Percentiles rank a stretch among this genome's conserved stretches.
These are phyloP conservation scores for Abscondita cerata DNA, from an alignment of 2,888 invertebrate genomes.

Conservation along the genomic window DNA sequence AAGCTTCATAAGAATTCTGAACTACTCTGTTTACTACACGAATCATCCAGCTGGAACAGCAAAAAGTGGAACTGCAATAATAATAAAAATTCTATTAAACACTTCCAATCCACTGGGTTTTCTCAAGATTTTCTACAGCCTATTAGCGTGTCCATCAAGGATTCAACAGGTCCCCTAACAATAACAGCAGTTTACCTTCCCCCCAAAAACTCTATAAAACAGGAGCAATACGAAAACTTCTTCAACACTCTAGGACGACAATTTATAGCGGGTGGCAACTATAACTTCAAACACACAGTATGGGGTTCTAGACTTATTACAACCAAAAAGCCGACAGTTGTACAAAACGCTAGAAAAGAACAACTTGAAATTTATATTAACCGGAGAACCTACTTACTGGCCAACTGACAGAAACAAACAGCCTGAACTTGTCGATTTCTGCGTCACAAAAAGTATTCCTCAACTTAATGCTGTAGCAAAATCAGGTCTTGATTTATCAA, in stretches of 20 bases:
- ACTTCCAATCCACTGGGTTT: constrained; percentile 7
- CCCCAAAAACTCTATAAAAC: constrained; percentile 9
- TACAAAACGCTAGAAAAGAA: constrained; percentile 11
- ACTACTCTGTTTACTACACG: constrained; percentile 24
- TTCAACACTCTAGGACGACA: constrained; percentile 18
- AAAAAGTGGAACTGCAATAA: constrained; percentile 26
- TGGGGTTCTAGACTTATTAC: constrained; percentile 19
- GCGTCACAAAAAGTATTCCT: constrained; percentile 14
- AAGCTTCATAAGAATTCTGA: constrained; percentile 25
- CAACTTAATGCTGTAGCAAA: constrained; percentile 11
- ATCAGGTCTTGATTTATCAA: constrained; percentile 33
- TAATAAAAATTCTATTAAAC: neutral
- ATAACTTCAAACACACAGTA: constrained; percentile 14
- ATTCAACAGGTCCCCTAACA: constrained; percentile 2
- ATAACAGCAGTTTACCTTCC: constrained; percentile 2
- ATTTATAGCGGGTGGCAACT: constrained; percentile 15
- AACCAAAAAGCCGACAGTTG: constrained; percentile 18
- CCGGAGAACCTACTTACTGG: constrained; percentile 38
- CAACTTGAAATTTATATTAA: constrained; percentile 20
- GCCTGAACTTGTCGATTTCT: constrained; percentile 38
- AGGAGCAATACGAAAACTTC: constrained; percentile 8
- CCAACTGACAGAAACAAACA: constrained; percentile 32
- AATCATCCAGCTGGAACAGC: constrained; percentile 27
- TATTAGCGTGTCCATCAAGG: constrained; percentile 8
- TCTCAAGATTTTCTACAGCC: constrained; percentile 14